These are phyloP conservation scores for Mobula birostris DNA, from an alignment of 2,113 vertebrate genomes.

Conservation along the genomic window DNA sequence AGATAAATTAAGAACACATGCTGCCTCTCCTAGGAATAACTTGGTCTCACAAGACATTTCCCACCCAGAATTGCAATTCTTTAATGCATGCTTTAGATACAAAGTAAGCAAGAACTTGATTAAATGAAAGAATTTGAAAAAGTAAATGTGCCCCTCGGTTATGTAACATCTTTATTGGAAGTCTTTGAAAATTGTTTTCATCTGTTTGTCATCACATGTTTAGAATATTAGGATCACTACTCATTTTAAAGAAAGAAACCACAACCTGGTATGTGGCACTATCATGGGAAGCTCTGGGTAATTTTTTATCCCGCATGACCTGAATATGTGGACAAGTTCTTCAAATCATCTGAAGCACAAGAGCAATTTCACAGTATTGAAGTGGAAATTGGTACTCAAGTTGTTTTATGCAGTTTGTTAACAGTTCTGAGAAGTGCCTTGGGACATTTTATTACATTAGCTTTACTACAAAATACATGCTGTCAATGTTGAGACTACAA, in stretches of 20 bases:
- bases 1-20: constrained; percentile 29
- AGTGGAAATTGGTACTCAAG: neutral
- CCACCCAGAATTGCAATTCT: constrained; percentile 22
- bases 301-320: neutral
- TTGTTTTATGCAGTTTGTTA: neutral
- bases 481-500: neutral
- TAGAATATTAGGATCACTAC: neutral
- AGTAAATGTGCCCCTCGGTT: neutral
- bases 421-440: neutral
- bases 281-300: neutral
- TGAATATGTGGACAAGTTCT: neutral
- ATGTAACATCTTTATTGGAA: constrained; percentile 24
- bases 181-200: neutral
- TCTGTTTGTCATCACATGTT: neutral
- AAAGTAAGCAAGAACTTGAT: constrained; percentile 8
- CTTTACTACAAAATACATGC: neutral
- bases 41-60: constrained; percentile 7
- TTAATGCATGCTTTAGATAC: constrained; percentile 14
- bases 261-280: neutral
- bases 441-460: neutral
- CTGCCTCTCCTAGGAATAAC: constrained; percentile 7
- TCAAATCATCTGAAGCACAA: neutral
- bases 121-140: constrained; percentile 15
- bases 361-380: neutral
- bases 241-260: neutral